phyloP scores from a whole-genome alignment of 2,797 vertebrate genomes.

The Bradypus variegatus region DNA sequence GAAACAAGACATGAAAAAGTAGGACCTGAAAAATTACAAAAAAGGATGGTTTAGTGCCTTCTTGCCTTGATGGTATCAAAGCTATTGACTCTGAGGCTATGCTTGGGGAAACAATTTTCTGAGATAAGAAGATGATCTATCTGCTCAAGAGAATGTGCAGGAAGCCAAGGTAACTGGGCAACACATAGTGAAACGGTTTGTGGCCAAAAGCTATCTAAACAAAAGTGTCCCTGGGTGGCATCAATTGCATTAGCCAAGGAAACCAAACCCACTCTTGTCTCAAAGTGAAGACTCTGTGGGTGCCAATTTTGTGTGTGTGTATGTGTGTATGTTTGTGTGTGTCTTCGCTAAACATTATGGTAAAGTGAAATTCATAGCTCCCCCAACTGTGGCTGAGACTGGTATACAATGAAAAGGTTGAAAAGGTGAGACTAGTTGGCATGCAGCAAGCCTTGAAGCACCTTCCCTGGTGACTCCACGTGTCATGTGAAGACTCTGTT shows the following conservation, averaged over 20 bases:
- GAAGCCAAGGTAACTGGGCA: constrained; percentile 48
- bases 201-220: constrained; percentile 41
- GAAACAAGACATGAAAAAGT: constrained; percentile 54
- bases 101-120: constrained; percentile 27
- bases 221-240: constrained; percentile 36
- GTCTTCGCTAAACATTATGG: neutral
- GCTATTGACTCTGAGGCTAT: neutral
- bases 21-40: constrained; percentile 42
- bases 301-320: neutral
- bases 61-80: constrained; percentile 46
- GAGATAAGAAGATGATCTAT: constrained; percentile 54
- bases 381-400: neutral
- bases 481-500: neutral
- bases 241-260: constrained; percentile 45
- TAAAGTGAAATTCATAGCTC: constrained; percentile 49
- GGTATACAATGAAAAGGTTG: neutral
- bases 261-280: constrained; percentile 33
- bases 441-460: neutral
- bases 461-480: neutral
- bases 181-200: constrained; percentile 39
- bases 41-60: constrained; percentile 35
- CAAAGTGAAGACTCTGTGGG: constrained; percentile 42
- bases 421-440: neutral
- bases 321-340: neutral
- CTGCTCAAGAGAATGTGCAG: constrained; percentile 49